Conservation (phyloP, 2,888 invertebrate genomes). For the Ophion ventricosus region DNA sequence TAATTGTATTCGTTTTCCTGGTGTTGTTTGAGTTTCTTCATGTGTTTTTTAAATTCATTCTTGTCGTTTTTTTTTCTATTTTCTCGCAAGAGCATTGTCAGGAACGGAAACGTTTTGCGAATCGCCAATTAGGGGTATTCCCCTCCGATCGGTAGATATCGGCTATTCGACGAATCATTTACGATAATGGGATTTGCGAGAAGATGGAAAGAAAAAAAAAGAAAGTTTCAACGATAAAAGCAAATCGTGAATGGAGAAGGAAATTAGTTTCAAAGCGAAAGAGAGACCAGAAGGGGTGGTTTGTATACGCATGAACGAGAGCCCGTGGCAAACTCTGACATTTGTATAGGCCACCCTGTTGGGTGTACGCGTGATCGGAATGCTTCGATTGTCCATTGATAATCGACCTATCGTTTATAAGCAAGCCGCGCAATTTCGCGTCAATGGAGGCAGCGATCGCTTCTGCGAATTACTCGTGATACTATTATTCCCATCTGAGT, state of each 20-base stretch:
- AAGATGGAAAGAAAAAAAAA: neutral
- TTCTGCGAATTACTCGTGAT: neutral
- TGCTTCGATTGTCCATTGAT: slow-evolving; percentile 9
- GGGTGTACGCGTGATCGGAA: neutral
- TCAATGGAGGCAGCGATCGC: neutral
- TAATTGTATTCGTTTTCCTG: no score
- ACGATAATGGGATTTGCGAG: neutral
- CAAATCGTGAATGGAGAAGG: slow-evolving; percentile 43
- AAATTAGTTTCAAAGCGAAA: slow-evolving; percentile 24
- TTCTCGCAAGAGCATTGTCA: neutral
- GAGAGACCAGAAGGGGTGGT: neutral
- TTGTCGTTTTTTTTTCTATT: no score
- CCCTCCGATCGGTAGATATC: neutral
- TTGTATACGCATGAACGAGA: slow-evolving; percentile 27
- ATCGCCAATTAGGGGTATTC: neutral
- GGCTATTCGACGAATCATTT: neutral
- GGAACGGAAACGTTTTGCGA: neutral
- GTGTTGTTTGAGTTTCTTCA: no score
- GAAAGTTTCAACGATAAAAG: slow-evolving; percentile 40
- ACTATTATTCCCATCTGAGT: no score
- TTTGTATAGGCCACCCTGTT: slow-evolving; percentile 11
- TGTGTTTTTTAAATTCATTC: no score
- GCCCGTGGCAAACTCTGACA: slow-evolving; percentile 22
- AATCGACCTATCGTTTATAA: slow-evolving; percentile 1
- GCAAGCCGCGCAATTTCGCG: neutral